A percentile compares a stretch with the other conserved stretches of the same genome.
phyloP scores from a whole-genome alignment of 2,888 invertebrate species.

The Tachina grossa region DNA sequence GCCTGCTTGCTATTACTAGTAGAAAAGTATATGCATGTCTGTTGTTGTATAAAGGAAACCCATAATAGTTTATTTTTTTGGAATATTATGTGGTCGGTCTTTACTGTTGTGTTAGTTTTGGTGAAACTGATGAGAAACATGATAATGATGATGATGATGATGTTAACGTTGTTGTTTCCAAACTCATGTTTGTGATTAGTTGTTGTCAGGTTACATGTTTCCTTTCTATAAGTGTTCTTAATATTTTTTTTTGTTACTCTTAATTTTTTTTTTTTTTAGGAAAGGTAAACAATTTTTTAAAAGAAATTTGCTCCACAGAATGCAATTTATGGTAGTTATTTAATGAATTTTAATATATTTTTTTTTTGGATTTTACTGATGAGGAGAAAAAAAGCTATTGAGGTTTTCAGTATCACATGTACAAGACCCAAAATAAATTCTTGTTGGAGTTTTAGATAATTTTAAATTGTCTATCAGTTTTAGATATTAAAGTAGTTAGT shows the following conservation, averaged over 20 bases:
- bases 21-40: neutral
- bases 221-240: neutral
- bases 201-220: constrained; percentile 51
- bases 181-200: constrained; percentile 60
- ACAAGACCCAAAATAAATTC: neutral
- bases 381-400: constrained; percentile 5
- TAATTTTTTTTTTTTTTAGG: constrained; percentile 35
- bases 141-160: constrained; percentile 13
- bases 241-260: constrained; percentile 12
- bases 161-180: neutral
- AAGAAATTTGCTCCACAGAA: constrained; percentile 27
- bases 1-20: neutral
- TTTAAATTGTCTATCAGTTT: neutral
- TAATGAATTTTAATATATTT: neutral
- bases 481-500: neutral
- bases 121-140: constrained; percentile 7
- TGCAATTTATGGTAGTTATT: constrained; percentile 5
- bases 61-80: constrained; percentile 39
- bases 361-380: neutral
- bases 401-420: neutral
- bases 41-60: constrained; percentile 30
- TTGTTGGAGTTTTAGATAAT: neutral
- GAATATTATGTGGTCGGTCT: constrained; percentile 45
- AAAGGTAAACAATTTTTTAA: constrained; percentile 24
- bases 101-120: constrained; percentile 10